phyloP scores from a whole-genome alignment of 2,113 vertebrate species.

The Corvus hawaiiensis region DNA sequence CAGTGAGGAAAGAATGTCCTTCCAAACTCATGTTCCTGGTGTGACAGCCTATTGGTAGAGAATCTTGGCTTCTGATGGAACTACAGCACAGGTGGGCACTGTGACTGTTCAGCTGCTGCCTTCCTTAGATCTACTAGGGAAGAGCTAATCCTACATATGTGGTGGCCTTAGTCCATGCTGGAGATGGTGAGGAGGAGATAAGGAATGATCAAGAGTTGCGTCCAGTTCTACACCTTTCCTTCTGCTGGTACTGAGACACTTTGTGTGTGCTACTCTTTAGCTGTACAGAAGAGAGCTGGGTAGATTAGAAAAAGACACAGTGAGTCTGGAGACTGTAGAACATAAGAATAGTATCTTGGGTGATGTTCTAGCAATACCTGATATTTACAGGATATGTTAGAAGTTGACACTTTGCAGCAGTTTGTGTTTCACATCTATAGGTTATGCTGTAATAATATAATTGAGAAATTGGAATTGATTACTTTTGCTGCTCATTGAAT shows the following conservation, averaged over 20 bases:
- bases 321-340: neutral
- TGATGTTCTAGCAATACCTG: neutral
- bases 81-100: neutral
- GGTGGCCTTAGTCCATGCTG: neutral
- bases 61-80: neutral
- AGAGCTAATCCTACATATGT: neutral
- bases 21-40: accelerated
- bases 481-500: neutral
- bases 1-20: neutral
- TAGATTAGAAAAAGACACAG: neutral
- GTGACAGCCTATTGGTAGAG: neutral
- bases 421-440: neutral
- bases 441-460: neutral
- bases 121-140: neutral
- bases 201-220: neutral
- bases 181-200: neutral
- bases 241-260: neutral
- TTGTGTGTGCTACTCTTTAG: neutral
- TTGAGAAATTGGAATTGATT: neutral
- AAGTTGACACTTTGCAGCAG: neutral
- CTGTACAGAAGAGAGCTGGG: neutral
- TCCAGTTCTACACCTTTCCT: neutral
- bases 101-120: neutral
- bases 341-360: neutral
- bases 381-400: neutral